Evolutionary conservation across 2,888 invertebrate species (phyloP).

Genomic region (Agonopterix subpropinquella): DNA sequence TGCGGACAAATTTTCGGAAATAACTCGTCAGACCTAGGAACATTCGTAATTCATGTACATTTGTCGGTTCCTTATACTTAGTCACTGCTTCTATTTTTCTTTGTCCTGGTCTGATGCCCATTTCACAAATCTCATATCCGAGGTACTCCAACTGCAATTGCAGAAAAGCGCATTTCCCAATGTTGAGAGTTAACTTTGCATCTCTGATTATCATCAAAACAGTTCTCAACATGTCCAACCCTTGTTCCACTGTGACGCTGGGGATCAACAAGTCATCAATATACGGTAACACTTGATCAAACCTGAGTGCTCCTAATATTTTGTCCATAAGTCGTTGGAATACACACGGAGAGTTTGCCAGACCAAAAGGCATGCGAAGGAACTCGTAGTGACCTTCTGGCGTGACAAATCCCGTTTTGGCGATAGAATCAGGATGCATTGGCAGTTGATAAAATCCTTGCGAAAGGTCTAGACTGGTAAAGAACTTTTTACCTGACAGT

Average conservation of each 20-base stretch:
- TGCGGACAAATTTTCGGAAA: neutral
- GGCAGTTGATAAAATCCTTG: no score
- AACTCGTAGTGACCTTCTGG: neutral
- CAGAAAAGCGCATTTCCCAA: slow-evolving; percentile 17
- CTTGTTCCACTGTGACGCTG: slow-evolving; percentile 1
- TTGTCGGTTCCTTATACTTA: slow-evolving; percentile 9
- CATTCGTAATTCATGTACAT: neutral
- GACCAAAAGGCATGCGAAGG: neutral
- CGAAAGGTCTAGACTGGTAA: no score
- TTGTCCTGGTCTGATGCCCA: slow-evolving; percentile 14
- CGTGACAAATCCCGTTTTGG: neutral
- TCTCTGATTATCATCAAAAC: slow-evolving; percentile 10
- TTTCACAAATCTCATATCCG: slow-evolving; percentile 16
- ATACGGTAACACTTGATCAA: slow-evolving; percentile 3
- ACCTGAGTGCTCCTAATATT: neutral
- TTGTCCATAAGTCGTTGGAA: slow-evolving; percentile 5
- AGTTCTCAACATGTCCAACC: slow-evolving; percentile 2
- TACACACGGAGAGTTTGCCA: neutral
- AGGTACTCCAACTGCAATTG: slow-evolving; percentile 14
- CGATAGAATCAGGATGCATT: no score
- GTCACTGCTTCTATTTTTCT: slow-evolving; percentile 17
- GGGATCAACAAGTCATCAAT: slow-evolving; percentile 11
- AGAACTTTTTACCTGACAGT: no score
- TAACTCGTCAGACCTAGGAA: neutral
- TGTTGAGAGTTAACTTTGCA: slow-evolving; percentile 13